Evolutionary conservation across 2,797 vertebrate species (phyloP), one percentile per base, ranked within the genome.

Genomic region (Gymnopithys bicolor): DNA sequence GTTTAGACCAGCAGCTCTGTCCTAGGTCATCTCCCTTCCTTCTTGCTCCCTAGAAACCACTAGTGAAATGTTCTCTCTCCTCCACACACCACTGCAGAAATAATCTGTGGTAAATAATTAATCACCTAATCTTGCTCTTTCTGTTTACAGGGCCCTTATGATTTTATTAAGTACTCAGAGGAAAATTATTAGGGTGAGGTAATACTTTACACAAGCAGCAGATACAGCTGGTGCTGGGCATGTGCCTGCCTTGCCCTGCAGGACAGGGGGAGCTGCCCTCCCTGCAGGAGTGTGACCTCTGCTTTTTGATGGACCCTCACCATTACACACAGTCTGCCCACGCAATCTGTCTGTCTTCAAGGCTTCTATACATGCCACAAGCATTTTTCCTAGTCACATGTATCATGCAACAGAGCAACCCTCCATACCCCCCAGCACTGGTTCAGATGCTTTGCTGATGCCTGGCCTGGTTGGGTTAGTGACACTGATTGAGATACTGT

Each of bases 261-360:
- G 46, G 35, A 45, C 0, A 0, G 55, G 53, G 21, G 22, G 52
- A 69, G 80, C 58, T 46, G 60, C 84, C 32, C 67, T 76, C 25
- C 35, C 68, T 0, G 0, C 0, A 0, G 15, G 60, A 32, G 3
- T 4, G 13, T 4, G 30, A 70, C 15, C 73, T 60, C 66, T 77
- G 80, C 73, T 59, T 28, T 84, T 32, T 1, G 6, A 17, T 9
- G 32, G 28, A 64, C 27, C 82, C 58, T 52, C 6, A 4, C 39
- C 33, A 35, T 28, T 24, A 64, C 51, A 35, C 30, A n/a, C 0
- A 0, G 27, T 55, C 69, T 64, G 51, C 56, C 51, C 12, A 6
- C 23, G 39, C 58, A 58, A 17, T 27, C 77, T 56, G 30, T 21
- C 83, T 37, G 2, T 52, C 76, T 37, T 55, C 43, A 25, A 45